These are phyloP conservation scores for Ptiloglossa arizonensis DNA, from an alignment of 1,140 invertebrate species.

Conservation along the genomic window DNA sequence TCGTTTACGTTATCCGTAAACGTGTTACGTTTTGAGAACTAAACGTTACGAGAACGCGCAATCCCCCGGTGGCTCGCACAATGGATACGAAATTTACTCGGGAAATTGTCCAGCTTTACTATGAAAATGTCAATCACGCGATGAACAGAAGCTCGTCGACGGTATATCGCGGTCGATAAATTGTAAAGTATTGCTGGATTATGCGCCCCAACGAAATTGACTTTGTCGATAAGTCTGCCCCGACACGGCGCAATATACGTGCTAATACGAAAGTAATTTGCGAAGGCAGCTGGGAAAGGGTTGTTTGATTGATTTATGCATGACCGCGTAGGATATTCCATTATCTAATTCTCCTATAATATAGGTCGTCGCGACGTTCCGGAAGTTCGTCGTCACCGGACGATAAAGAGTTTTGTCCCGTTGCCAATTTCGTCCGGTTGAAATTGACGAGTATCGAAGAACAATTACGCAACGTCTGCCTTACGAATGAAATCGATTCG, in stretches of 20 bases:
- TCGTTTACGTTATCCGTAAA: too few species aligned
- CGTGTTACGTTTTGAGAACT: too few species aligned
- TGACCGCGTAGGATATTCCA: slow-evolving; percentile 2
- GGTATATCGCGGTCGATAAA: not conserved
- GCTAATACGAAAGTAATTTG: slow-evolving; percentile 45
- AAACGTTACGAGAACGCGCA: too few species aligned
- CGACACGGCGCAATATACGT: not conserved
- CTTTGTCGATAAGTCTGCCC: slow-evolving; percentile 29
- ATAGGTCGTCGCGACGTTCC: not conserved
- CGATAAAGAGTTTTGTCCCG: not conserved
- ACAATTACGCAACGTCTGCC: not conserved
- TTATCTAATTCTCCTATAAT: slow-evolving; percentile 20
- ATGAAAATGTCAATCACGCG: not conserved
- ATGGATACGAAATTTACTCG: too few species aligned
- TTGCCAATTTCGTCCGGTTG: not conserved
- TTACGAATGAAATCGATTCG: not conserved
- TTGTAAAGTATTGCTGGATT: not conserved
- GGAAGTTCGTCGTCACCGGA: not conserved
- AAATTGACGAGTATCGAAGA: not conserved
- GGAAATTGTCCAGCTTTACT: too few species aligned
- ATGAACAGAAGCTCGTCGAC: not conserved
- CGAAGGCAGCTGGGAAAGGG: slow-evolving; percentile 21
- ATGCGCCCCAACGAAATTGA: slow-evolving; percentile 29
- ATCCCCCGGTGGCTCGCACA: too few species aligned
- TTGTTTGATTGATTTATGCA: slow-evolving; percentile 36